Conservation (phyloP, 1,140 invertebrate species). For the Drosophila azteca region DNA sequence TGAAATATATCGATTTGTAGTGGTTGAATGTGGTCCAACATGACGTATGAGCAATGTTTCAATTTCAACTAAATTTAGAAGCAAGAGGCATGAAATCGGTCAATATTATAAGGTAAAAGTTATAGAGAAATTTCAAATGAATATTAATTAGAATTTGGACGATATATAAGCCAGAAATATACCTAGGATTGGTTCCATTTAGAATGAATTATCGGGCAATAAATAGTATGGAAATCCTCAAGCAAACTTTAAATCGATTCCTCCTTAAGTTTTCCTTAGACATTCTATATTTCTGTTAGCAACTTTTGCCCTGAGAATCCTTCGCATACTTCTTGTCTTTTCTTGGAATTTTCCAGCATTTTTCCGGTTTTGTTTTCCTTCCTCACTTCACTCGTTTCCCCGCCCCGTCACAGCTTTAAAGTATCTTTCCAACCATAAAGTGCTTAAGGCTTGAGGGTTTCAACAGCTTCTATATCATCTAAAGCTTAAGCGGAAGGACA, state of each 20-base stretch:
- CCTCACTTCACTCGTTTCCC: too few species aligned
- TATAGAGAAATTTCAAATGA: too few species aligned
- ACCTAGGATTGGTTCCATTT: too few species aligned
- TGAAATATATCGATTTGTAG: conserved; percentile 54
- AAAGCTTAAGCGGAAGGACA: conserved; percentile 26
- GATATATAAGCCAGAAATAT: neutral
- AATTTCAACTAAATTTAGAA: neutral
- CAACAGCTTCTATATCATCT: conserved; percentile 31
- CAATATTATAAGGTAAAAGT: neutral
- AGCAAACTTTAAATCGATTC: too few species aligned
- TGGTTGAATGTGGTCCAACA: too few species aligned
- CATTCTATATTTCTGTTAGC: too few species aligned
- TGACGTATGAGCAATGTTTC: conserved; percentile 45
- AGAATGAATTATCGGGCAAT: neutral
- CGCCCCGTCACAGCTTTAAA: neutral
- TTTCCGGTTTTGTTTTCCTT: conserved; percentile 1
- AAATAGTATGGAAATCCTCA: neutral
- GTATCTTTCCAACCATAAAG: conserved; percentile 12
- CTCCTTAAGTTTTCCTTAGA: too few species aligned
- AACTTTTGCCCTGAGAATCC: too few species aligned
- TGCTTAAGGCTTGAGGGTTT: conserved; percentile 16
- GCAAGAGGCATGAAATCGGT: neutral
- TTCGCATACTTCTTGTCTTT: neutral
- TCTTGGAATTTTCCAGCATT: neutral
- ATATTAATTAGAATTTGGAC: too few species aligned